Conservation (phyloP, 1,140 invertebrate genomes). For the Drosophila lini region DNA sequence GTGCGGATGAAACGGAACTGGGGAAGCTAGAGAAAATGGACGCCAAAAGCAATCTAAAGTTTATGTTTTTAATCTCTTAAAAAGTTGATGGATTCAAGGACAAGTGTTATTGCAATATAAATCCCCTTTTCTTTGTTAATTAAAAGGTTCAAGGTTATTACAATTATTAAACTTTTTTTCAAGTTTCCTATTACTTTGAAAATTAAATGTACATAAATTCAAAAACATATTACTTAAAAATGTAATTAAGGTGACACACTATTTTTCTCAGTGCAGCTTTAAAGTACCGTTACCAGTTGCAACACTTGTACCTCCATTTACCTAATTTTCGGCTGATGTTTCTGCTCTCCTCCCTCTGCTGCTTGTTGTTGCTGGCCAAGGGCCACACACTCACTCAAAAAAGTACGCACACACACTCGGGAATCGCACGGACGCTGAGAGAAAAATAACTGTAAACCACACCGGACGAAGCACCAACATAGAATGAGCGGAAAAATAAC, state of each 20-base stretch:
- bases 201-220: neutral
- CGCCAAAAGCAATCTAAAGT: neutral
- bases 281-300: conserved; percentile 42
- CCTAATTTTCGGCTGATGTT: conserved; percentile 46
- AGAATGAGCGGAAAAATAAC: conserved; percentile 62
- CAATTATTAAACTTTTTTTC: too few relatives aligned
- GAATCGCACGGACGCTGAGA: conserved; percentile 24
- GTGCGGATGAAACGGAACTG: conserved; percentile 32
- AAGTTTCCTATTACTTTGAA: too few relatives aligned
- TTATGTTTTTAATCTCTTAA: neutral
- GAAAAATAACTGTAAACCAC: conserved; percentile 61
- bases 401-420: conserved; percentile 1
- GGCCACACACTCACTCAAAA: conserved; percentile 22
- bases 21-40: conserved; percentile 5
- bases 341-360: conserved; percentile 19
- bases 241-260: too few relatives aligned
- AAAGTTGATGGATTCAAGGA: conserved; percentile 13
- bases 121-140: neutral
- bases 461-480: conserved; percentile 68
- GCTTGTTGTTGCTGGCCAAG: conserved; percentile 29
- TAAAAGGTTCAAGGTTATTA: neutral
- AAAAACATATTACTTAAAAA: neutral
- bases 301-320: conserved; percentile 42
- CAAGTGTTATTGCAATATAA: conserved; percentile 1
- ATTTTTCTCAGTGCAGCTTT: conserved; percentile 20